These are phyloP conservation scores for Ophthalmolycus amberensis DNA, from an alignment of 2,113 vertebrate genomes.

Conservation along the genomic window DNA sequence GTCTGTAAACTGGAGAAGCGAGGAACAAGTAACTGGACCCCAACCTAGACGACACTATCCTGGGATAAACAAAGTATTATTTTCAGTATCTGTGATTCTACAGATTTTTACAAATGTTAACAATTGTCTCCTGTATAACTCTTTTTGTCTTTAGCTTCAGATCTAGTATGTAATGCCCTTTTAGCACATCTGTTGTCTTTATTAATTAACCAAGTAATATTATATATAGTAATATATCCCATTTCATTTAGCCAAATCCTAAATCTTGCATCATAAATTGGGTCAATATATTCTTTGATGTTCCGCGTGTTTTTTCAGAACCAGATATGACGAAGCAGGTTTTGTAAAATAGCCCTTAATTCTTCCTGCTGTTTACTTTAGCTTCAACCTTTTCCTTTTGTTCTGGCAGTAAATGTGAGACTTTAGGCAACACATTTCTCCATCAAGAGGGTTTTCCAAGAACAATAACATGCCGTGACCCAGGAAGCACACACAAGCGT, in stretches of 20 bases:
- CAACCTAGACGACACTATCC: constrained; percentile 19
- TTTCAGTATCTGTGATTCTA: neutral
- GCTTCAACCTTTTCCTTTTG: constrained; percentile 25
- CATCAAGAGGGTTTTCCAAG: constrained; percentile 58
- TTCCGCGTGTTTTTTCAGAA: neutral
- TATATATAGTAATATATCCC: neutral
- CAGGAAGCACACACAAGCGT: constrained; percentile 43
- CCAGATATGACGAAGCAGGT: neutral
- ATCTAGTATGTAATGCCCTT: neutral
- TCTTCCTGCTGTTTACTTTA: constrained; percentile 41
- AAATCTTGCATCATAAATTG: neutral
- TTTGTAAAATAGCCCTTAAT: constrained; percentile 40
- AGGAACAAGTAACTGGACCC: neutral
- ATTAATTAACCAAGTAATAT: neutral
- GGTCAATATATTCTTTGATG: neutral
- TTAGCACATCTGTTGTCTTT: neutral
- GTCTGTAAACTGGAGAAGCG: neutral
- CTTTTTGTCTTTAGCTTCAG: constrained; percentile 36
- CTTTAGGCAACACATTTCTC: constrained; percentile 47
- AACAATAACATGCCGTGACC: constrained; percentile 60
- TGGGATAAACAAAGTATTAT: neutral
- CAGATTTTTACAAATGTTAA: neutral
- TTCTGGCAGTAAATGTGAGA: constrained; percentile 47
- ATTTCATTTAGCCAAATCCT: neutral
- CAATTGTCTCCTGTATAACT: neutral